These are phyloP conservation scores for Sciurus carolinensis DNA, from an alignment of 2,797 vertebrate genomes.

Conservation along the genomic window DNA sequence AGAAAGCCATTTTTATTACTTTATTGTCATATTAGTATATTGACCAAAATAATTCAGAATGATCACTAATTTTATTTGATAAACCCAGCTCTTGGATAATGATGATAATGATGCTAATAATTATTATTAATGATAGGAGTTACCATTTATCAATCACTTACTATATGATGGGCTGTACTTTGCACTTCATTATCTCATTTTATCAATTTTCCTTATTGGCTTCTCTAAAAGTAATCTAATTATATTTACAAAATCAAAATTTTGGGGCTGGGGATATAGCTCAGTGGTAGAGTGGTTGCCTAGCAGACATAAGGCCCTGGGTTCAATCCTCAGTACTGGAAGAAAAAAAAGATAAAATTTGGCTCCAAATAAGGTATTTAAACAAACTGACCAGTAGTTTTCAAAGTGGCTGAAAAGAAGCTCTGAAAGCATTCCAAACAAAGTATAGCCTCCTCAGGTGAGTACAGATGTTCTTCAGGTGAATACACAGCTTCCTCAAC, in stretches of 20 bases:
- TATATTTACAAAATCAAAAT: slow-evolving; percentile 62
- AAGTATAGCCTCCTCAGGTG: background rate
- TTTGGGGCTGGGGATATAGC: background rate
- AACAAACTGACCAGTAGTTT: background rate
- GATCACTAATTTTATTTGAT: slow-evolving; percentile 17
- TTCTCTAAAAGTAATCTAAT: slow-evolving; percentile 57
- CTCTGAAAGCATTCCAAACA: slow-evolving; percentile 31
- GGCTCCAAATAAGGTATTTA: slow-evolving; percentile 1
- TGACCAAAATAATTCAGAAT: slow-evolving; percentile 33
- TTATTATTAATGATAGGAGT: slow-evolving; percentile 24
- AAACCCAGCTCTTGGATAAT: slow-evolving; percentile 8
- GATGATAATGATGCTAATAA: background rate
- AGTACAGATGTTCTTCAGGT: too few relatives aligned
- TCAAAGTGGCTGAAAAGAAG: background rate
- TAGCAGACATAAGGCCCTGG: too few relatives aligned
- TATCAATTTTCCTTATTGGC: background rate
- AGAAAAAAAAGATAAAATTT: slow-evolving; percentile 27
- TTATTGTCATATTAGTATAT: background rate
- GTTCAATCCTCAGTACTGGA: too few relatives aligned
- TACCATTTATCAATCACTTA: slow-evolving; percentile 32
- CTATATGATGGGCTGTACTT: background rate
- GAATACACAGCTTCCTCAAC: background rate
- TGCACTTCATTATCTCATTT: slow-evolving; percentile 40
- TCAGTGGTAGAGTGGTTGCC: too few relatives aligned
- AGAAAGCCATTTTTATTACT: slow-evolving; percentile 29